phyloP scores from a whole-genome alignment of 53 echinoderm and acorn worm species.

The Henricia sp. region DNA sequence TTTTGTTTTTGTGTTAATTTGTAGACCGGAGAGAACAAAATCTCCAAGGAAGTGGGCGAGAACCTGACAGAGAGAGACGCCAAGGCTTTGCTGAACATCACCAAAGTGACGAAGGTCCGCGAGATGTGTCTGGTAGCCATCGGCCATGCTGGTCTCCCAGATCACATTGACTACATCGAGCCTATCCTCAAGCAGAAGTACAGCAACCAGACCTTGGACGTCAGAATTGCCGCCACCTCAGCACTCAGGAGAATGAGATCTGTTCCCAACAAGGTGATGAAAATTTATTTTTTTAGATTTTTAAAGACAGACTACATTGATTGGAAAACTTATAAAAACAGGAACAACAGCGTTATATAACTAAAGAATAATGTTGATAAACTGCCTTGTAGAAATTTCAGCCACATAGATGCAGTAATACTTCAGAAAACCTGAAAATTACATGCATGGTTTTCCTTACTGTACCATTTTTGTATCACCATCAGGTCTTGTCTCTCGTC shows the following conservation, averaged over 20 bases:
- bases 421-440: no score
- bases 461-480: no score
- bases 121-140: constrained; percentile 69
- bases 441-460: no score
- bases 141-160: constrained; percentile 62
- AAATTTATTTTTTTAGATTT: no score
- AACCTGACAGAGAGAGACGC: constrained; percentile 5
- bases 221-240: constrained; percentile 13
- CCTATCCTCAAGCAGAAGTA: constrained; percentile 32
- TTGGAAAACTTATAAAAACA: no score
- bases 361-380: no score
- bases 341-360: no score
- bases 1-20: not conserved
- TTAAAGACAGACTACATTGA: no score
- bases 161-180: constrained; percentile 20
- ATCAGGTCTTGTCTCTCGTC: constrained; percentile 57
- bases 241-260: constrained; percentile 27
- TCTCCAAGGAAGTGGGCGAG: constrained; percentile 26
- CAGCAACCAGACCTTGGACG: constrained; percentile 37
- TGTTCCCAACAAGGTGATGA: constrained; percentile 21
- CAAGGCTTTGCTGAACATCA: constrained; percentile 26
- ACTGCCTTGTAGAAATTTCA: no score
- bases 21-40: constrained; percentile 3
- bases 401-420: no score
- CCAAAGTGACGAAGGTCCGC: constrained; percentile 50